Base-by-base conservation (phyloP, 2,797 vertebrate genomes). In the Leptatherina wallacei region DNA sequence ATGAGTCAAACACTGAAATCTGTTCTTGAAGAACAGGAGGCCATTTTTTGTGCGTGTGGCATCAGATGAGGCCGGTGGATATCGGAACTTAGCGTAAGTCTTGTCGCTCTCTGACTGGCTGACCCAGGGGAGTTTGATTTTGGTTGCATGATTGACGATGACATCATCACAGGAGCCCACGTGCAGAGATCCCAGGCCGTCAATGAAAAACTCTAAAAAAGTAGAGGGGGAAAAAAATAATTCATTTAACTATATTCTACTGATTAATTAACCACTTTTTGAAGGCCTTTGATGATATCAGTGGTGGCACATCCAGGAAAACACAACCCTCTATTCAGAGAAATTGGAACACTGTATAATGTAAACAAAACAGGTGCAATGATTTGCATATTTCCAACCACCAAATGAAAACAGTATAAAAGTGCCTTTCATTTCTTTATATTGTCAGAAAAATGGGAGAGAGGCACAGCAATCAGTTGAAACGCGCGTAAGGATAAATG, bases 21-120 rank as follows among this genome's bases (percentile, higher is more conserved):
- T 95, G 90, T 99, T 97, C 88, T 98, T 99, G 93, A 97, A 98
- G 93, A 94, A 99, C 65, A 96, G 93, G 57, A 98, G 94, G 70
- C 93, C 94, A 0, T 96, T 93, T 83, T 95, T 96, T 36, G 93
- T 91, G 71, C 93, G 88, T 0, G 93, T 75, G 75, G 92, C 93
- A 5, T 94, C 91, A 0, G 96, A 96, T 11, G 91, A 93, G 0
- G 94, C 91, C 0, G 91, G 83, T 0, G 96, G 95, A 85, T 98
- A 98, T 0, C 97, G 96, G 83, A 95, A 98, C 70, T 93, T 96
- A 30, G 93, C 90, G 0, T 99, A 99, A 0, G 91, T 93, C 66
- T 95, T 95, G 88, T 98, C 96, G 0, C 91, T 94, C 73, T 95
- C 94, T 0, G 95, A 93, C 12, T 95, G 94, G 66, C 91, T 93